Conservation (phyloP, 2,888 invertebrate genomes). For the Erannis defoliaria region DNA sequence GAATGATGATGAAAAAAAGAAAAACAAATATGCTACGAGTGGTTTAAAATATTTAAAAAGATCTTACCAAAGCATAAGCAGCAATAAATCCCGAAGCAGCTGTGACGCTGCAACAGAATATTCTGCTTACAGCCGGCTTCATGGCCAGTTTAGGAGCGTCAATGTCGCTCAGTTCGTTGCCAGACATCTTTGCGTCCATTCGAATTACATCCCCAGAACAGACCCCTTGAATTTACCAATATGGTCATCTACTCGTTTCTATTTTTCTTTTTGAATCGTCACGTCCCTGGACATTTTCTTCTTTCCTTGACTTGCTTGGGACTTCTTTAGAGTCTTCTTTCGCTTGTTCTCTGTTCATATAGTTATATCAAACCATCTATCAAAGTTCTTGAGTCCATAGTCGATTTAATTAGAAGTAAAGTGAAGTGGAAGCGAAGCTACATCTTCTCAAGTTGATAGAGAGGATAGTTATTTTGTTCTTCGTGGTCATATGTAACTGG, state of each 20-base stretch:
- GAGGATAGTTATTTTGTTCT: conserved; percentile 56
- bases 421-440: conserved; percentile 50
- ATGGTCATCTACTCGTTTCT: neutral
- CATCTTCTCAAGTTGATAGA: conserved; percentile 67
- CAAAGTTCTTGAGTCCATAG: neutral
- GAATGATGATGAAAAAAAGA: no score
- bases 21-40: no score
- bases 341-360: neutral
- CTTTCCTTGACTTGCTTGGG: no score
- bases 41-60: neutral
- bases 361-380: conserved; percentile 7
- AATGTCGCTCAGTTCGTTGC: conserved; percentile 71
- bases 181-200: conserved; percentile 64
- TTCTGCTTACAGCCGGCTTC: conserved; percentile 79
- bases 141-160: conserved; percentile 71
- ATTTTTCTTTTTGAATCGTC: neutral
- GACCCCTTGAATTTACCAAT: neutral
- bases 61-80: conserved; percentile 80
- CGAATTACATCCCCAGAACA: conserved; percentile 24
- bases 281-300: conserved; percentile 29
- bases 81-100: conserved; percentile 83
- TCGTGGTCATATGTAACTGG: conserved; percentile 21
- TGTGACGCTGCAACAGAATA: conserved; percentile 84
- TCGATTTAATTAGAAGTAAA: neutral
- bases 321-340: neutral